Evolutionary conservation across 1,140 invertebrate genomes (phyloP), one percentile per base, ranked within the genome.

Genomic region (Solenopsis invicta): DNA sequence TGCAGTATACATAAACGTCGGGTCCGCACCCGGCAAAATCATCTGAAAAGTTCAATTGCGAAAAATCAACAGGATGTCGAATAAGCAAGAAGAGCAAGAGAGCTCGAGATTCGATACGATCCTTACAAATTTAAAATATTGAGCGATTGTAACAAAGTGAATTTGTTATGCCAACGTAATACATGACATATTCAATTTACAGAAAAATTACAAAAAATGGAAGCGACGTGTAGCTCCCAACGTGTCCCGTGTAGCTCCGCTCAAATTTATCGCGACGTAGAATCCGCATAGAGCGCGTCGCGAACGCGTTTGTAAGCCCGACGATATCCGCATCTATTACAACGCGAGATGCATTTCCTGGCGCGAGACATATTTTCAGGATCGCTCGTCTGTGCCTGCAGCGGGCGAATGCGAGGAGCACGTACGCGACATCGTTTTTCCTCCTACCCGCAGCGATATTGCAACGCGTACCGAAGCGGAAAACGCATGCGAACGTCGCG

Each of bases 401-500:
- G 66, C 29, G 64, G 29, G 62, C 24, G 66, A 16, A 34, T 62
- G 13, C 59, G 77, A 59, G 76, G 50, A 66, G 48, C 74, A 80
- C 71, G 37, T 59, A 24, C 48, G 41, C 48, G 74, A 48, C 54
- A 21, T 72, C 64, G 54, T 59, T 86, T 64, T 48, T 64, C 64
- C 66, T 10, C 34, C 72, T 89, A 78, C 48, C 29, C 77, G 41
- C 59, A 56, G 41, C 77, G 52, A 90, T 88, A 82, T 85, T 37
- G 69, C 85, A 24, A 77, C 61, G 82, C 77, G 75, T 21, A 37
- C 45, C n/a, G 50, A 77, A 76, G 87, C 48, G 54, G 66, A 62
- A 80, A 87, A 87, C 69, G 62, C 76, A 85, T 75, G 64, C 80
- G 72, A 85, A 34, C 24, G 80, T 82, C 66, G 37, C 67, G 24